Conservation (phyloP, 2,888 invertebrate species). For the Osedax fenrisi region DNA sequence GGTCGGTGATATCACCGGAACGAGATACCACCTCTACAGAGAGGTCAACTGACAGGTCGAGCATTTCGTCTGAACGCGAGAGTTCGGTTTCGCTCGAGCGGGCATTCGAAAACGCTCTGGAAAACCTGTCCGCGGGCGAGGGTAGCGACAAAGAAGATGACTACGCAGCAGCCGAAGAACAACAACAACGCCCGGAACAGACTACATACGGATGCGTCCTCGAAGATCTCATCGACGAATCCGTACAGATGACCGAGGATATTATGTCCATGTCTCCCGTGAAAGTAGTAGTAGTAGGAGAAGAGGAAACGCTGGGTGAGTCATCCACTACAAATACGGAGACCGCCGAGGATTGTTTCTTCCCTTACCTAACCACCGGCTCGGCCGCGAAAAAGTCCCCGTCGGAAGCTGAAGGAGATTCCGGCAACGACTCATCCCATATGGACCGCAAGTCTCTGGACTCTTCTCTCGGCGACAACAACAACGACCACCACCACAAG, state of each 20-base stretch:
- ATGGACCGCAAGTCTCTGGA: no score
- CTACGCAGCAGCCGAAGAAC: not conserved
- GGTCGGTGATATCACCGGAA: no score
- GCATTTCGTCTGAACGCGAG: not conserved
- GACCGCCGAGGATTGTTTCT: constrained; percentile 12
- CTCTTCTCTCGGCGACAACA: not conserved
- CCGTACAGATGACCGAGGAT: constrained; percentile 5
- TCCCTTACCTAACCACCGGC: constrained; percentile 5
- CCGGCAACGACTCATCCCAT: not conserved
- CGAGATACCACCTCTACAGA: no score
- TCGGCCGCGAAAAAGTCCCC: not conserved
- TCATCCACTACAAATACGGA: not conserved
- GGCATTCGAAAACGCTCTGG: constrained; percentile 8
- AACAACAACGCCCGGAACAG: not conserved
- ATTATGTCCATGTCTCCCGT: not conserved
- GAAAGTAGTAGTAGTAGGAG: not conserved
- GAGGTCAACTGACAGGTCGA: not conserved
- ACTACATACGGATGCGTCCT: not conserved
- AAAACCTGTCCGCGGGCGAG: not conserved
- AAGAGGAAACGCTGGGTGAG: not conserved
- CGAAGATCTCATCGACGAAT: not conserved
- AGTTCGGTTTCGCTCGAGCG: not conserved
- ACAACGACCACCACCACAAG: not conserved
- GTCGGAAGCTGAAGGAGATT: not conserved
- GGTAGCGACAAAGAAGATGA: not conserved